Base-by-base conservation (phyloP, 2,888 invertebrate genomes). In the Andrena flavipes region DNA sequence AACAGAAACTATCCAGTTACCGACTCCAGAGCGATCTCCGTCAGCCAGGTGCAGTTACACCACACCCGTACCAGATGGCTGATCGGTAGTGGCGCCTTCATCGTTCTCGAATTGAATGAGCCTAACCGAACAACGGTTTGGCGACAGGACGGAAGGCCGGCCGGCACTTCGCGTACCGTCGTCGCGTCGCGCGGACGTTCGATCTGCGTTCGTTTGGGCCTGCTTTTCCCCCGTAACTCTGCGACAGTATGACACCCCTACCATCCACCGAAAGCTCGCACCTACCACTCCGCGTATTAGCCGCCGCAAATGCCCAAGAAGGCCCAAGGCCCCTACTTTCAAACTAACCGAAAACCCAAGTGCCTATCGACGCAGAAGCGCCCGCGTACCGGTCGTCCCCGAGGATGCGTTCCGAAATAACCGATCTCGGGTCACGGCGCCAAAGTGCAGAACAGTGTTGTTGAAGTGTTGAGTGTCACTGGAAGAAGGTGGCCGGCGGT, bases 161-260 rank as follows among this genome's bases (percentile, higher is more conserved):
- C 90, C 90, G 91, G 93, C 92, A 93, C 90, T 93, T 90, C 87
- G 92, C 91, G 92, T 89, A 90, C 90, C 90, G 89, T 90, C 91
- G 92, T 90, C 92, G 92, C 86, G 91, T 87, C 91, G 92, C 81
- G 84, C 89, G 89, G 86, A 81, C 82, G 84, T 84, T 79, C 29
- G 65, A 49, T 69, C 49, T n/a, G 10, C 59, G 72, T 23, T 29
- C 69, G 71, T 51, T 56, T 64, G 72, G 68, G 23, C 35, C 13
- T 7, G 10, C 54, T 35, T 73, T 13, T 30, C 26, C 48, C 42
- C 65, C 51, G 3, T 10, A 29, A 23, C 26, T 23, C 23, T 8
- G 30, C 60, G 13, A 29, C 64, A 62, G 23, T 60, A 71, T 72
- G 71, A 64, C 20, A 63, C 7, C n/a, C 26, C 26, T 10, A 10